A percentile compares a stretch with the other conserved stretches of the same genome.
Conservation (phyloP, 1,140 invertebrate genomes). For the Drosophila watanabei region DNA sequence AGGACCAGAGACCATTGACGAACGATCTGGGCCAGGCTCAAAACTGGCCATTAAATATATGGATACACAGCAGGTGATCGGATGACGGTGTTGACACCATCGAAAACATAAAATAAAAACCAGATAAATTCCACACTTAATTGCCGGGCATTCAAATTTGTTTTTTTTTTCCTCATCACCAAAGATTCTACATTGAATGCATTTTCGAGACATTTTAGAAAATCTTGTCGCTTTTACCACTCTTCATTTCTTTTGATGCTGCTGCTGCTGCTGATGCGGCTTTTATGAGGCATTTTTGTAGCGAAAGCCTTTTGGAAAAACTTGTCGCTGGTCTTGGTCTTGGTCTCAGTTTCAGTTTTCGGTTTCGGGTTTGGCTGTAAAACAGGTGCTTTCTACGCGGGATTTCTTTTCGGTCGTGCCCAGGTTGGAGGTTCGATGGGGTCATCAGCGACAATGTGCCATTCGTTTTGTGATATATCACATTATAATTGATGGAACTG, state of each 20-base stretch:
- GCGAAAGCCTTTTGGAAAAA: conserved; percentile 79
- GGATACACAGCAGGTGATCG: conserved; percentile 63
- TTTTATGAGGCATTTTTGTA: conserved; percentile 83
- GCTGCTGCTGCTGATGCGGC: conserved; percentile 45
- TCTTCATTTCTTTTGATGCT: conserved; percentile 43
- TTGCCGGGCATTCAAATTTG: conserved; percentile 76
- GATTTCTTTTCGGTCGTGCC: conserved; percentile 15
- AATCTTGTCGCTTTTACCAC: conserved; percentile 39
- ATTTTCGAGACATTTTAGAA: conserved; percentile 30
- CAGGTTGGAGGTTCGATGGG: conserved; percentile 37
- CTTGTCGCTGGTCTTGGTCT: conserved; percentile 74
- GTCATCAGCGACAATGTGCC: conserved; percentile 51
- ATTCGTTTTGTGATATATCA: conserved; percentile 74
- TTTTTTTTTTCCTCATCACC: conserved; percentile 20
- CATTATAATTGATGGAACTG: conserved; percentile 78
- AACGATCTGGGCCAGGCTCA: conserved; percentile 64
- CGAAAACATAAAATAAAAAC: conserved; percentile 21
- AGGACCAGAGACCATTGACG: conserved; percentile 57
- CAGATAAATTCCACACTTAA: conserved; percentile 75
- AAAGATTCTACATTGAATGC: conserved; percentile 68
- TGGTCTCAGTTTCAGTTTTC: conserved; percentile 40
- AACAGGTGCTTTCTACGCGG: conserved; percentile 77
- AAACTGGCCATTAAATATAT: conserved; percentile 49
- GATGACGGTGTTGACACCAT: conserved; percentile 51
- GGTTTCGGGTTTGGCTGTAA: conserved; percentile 57